These are phyloP conservation scores for Euclidia mi DNA, from an alignment of 2,888 invertebrate genomes.

Conservation along the genomic window DNA sequence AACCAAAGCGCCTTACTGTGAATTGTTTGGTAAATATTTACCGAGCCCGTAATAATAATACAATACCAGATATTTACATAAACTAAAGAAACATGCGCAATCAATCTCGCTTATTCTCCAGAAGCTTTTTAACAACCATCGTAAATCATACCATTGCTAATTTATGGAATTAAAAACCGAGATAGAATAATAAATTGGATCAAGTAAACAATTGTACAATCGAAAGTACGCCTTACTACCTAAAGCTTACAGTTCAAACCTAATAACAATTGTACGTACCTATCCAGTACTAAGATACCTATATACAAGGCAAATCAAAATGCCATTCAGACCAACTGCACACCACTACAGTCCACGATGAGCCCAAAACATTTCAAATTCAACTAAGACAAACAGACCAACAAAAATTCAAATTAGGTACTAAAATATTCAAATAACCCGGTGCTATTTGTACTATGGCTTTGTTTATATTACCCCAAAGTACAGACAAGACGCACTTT, in stretches of 20 bases:
- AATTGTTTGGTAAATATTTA: neutral
- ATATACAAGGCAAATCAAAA: slow-evolving; percentile 27
- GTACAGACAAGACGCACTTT: slow-evolving; percentile 30
- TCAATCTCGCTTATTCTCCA: slow-evolving; percentile 28
- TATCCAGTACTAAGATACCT: neutral
- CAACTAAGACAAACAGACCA: slow-evolving; percentile 24
- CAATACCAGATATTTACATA: slow-evolving; percentile 12
- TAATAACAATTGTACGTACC: neutral
- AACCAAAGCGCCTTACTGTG: too few species aligned
- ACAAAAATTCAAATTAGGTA: slow-evolving; percentile 44
- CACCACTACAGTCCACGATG: slow-evolving; percentile 27
- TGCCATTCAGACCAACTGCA: slow-evolving; percentile 22
- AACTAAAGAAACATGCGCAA: slow-evolving; percentile 21
- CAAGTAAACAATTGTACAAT: slow-evolving; percentile 2
- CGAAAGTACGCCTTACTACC: slow-evolving; percentile 23
- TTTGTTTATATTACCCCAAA: slow-evolving; percentile 39
- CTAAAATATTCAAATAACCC: slow-evolving; percentile 46
- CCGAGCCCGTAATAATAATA: slow-evolving; percentile 1
- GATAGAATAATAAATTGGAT: slow-evolving; percentile 24
- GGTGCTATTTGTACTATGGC: slow-evolving; percentile 26
- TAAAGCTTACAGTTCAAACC: slow-evolving; percentile 15
- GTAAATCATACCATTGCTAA: slow-evolving; percentile 47
- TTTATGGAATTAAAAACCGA: slow-evolving; percentile 43
- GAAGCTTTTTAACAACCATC: slow-evolving; percentile 20
- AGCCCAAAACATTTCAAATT: slow-evolving; percentile 30